phyloP scores from a whole-genome alignment of 2,888 invertebrate species.

The Charanyca ferruginea region DNA sequence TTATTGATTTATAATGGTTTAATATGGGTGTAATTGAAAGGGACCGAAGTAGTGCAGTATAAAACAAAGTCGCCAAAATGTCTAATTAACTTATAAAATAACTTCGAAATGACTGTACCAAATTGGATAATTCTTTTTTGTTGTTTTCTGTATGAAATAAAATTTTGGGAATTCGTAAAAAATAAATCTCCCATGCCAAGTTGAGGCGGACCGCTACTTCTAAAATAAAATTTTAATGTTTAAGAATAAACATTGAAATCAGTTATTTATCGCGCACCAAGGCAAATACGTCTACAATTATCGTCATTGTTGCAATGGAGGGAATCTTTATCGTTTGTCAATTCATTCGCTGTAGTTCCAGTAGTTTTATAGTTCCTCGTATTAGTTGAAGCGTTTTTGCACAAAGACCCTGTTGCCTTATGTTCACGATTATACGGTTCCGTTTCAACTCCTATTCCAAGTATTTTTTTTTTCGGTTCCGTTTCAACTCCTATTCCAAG shows the following conservation, averaged over 20 bases:
- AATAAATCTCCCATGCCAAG: too few relatives aligned
- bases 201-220: too few relatives aligned
- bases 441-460: constrained; percentile 17
- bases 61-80: too few relatives aligned
- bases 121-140: too few relatives aligned
- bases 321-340: constrained; percentile 8
- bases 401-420: constrained; percentile 24
- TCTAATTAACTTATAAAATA: too few relatives aligned
- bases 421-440: constrained; percentile 1
- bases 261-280: background rate
- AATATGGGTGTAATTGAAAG: background rate
- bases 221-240: too few relatives aligned
- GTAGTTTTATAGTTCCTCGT: constrained; percentile 71
- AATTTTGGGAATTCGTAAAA: too few relatives aligned
- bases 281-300: constrained; percentile 21
- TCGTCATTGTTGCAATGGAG: constrained; percentile 5
- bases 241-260: background rate
- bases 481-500: constrained; percentile 18
- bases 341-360: constrained; percentile 52
- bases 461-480: constrained; percentile 23
- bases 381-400: constrained; percentile 67
- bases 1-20: background rate
- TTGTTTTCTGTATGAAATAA: too few relatives aligned
- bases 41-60: too few relatives aligned
- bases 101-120: too few relatives aligned